Conservation (phyloP, 2,113 vertebrate species). For the Chunga burmeisteri region DNA sequence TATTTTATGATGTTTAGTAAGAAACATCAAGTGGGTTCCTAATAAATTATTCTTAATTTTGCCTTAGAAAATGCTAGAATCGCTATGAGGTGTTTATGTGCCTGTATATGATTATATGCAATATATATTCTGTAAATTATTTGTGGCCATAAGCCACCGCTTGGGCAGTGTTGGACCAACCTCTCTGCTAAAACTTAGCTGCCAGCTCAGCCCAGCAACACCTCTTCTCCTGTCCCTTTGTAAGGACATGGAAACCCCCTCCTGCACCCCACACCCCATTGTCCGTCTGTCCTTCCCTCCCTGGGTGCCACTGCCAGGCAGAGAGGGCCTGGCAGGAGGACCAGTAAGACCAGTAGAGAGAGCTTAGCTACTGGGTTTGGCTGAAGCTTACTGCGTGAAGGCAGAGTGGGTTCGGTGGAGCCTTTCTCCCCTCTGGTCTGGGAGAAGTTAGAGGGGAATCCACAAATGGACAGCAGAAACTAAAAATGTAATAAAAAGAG, state of each 20-base stretch:
- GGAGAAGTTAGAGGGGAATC: not conserved
- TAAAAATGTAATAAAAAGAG: not conserved
- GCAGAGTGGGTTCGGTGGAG: rapidly evolving
- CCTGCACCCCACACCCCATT: not conserved
- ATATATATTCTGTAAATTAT: too few species aligned
- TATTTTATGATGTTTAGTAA: not conserved
- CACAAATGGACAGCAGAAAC: not conserved
- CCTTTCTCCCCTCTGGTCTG: not conserved
- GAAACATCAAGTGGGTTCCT: not conserved
- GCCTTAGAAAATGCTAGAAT: not conserved
- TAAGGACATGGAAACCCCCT: not conserved
- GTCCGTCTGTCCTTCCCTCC: not conserved
- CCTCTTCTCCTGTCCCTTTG: not conserved
- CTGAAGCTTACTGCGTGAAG: not conserved
- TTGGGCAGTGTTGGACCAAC: not conserved
- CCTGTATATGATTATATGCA: not conserved
- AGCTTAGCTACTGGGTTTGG: not conserved
- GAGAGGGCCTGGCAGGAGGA: not conserved
- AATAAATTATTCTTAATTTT: not conserved
- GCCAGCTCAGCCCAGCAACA: not conserved
- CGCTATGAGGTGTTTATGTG: not conserved
- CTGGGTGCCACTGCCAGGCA: not conserved
- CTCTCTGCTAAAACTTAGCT: not conserved
- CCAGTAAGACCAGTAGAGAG: slow-evolving; percentile 23
- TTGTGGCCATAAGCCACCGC: not conserved